These are phyloP conservation scores for Cyclophora punctaria DNA, from an alignment of 2,888 invertebrate species.

Conservation along the genomic window DNA sequence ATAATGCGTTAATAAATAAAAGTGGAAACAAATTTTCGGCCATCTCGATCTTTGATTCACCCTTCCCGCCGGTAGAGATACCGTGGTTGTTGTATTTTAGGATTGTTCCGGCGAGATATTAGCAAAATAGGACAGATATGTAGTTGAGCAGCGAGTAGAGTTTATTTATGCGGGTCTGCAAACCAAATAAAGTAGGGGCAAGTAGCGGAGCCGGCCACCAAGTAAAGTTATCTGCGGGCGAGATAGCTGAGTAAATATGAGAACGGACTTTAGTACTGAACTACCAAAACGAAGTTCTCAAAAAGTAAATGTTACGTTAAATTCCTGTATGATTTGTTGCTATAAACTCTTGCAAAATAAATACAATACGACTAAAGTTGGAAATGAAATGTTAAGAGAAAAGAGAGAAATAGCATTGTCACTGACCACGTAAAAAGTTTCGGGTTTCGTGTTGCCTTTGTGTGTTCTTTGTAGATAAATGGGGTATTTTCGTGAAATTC, in stretches of 20 bases:
- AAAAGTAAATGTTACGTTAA: slow-evolving; percentile 30
- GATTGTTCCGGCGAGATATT: slow-evolving; percentile 13
- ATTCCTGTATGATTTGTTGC: slow-evolving; percentile 29
- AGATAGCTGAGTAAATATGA: slow-evolving; percentile 54
- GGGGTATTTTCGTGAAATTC: slow-evolving; percentile 71
- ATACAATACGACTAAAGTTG: slow-evolving; percentile 50
- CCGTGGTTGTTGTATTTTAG: slow-evolving; percentile 7
- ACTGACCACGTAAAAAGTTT: slow-evolving; percentile 74
- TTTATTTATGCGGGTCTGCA: slow-evolving; percentile 66
- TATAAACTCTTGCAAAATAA: slow-evolving; percentile 36
- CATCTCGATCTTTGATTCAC: slow-evolving; percentile 34
- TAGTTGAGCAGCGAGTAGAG: slow-evolving; percentile 39
- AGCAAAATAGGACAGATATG: slow-evolving; percentile 28
- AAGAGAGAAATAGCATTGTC: slow-evolving; percentile 66
- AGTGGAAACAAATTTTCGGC: slow-evolving; percentile 20
- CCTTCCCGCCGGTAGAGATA: slow-evolving; percentile 22
- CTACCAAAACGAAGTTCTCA: slow-evolving; percentile 34
- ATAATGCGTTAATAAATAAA: slow-evolving; percentile 30
- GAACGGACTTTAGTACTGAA: slow-evolving; percentile 42
- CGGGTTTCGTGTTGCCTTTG: slow-evolving; percentile 69
- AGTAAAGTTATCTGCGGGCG: slow-evolving; percentile 63
- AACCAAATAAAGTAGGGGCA: slow-evolving; percentile 60
- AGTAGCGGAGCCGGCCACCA: slow-evolving; percentile 37
- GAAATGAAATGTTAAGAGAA: slow-evolving; percentile 65
- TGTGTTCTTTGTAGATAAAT: slow-evolving; percentile 67